Evolutionary conservation across 2,113 vertebrate genomes (phyloP).

Genomic region (Ceyx melanurus): DNA sequence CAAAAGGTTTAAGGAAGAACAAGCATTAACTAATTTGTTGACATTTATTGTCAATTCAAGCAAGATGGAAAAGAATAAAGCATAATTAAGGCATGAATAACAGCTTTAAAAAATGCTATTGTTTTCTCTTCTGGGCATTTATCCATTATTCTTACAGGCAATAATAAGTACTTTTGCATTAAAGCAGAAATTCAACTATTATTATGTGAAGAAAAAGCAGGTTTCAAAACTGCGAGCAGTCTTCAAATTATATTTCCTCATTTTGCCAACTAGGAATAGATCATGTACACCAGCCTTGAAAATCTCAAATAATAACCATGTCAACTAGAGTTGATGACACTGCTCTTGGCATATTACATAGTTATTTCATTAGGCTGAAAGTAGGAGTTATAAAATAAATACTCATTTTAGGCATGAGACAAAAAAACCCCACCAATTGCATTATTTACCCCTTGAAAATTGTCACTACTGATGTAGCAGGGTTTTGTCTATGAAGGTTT

Average conservation of each 20-base stretch:
- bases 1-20: background rate
- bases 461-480: background rate
- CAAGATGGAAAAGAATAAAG: background rate
- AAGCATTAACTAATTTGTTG: background rate
- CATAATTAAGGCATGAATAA: background rate
- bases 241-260: background rate
- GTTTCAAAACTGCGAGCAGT: background rate
- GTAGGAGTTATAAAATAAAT: background rate
- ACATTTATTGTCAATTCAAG: background rate
- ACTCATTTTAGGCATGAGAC: background rate
- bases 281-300: background rate
- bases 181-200: background rate
- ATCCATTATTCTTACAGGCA: background rate
- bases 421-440: background rate
- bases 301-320: background rate
- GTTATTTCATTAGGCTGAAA: background rate
- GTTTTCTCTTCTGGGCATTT: background rate
- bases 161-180: background rate
- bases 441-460: background rate
- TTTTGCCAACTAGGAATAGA: background rate
- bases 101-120: background rate
- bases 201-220: no score
- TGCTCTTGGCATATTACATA: background rate
- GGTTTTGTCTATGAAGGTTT: background rate
- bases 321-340: background rate